Evolutionary conservation across 2,888 invertebrate species (phyloP).

Genomic region (Oxyscelio sp.): DNA sequence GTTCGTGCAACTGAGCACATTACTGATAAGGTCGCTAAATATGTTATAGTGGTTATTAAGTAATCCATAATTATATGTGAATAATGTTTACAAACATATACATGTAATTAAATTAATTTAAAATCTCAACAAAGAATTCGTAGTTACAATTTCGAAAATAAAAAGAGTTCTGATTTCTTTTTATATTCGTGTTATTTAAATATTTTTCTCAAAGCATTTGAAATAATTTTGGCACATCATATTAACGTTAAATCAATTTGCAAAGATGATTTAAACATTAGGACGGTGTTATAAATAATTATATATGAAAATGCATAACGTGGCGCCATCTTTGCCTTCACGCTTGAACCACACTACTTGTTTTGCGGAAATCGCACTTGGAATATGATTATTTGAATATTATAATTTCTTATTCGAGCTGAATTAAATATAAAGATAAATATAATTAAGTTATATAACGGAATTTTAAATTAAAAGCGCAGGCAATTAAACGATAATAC

Average conservation of each 20-base stretch:
- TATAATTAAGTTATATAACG: no score
- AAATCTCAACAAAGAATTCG: not conserved
- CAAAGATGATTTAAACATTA: not conserved
- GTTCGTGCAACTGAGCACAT: slow-evolving; percentile 35
- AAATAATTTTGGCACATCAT: no score
- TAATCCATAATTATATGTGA: slow-evolving; percentile 12
- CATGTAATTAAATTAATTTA: not conserved
- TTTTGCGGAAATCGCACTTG: slow-evolving; percentile 19
- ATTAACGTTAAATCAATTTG: no score
- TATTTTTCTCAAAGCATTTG: no score
- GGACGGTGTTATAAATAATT: not conserved
- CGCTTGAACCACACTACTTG: slow-evolving; percentile 3
- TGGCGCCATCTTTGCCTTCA: slow-evolving; percentile 47
- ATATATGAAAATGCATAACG: slow-evolving; percentile 12
- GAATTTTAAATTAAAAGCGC: no score
- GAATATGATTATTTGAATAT: slow-evolving; percentile 29
- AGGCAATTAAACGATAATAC: no score
- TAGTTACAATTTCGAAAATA: not conserved
- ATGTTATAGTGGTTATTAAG: slow-evolving; percentile 15
- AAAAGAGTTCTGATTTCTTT: no score
- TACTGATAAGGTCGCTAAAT: slow-evolving; percentile 37
- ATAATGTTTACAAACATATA: slow-evolving; percentile 4
- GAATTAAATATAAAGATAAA: no score
- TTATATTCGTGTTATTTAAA: no score
- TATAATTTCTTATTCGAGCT: no score